Conservation (phyloP, 2,797 vertebrate species). For the Hyperoplus immaculatus region DNA sequence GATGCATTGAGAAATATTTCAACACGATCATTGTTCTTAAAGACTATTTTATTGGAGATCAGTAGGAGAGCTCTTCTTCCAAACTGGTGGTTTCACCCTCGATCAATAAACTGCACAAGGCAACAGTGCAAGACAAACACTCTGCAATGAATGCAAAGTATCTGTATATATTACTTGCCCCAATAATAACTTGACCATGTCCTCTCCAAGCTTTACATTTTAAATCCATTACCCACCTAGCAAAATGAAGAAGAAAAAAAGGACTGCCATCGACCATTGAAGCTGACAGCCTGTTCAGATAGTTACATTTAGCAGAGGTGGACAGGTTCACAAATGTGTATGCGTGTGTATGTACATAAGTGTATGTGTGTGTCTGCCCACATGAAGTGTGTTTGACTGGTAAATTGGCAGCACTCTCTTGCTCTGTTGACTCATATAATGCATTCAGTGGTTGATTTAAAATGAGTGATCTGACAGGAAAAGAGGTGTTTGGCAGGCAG, state of each 20-base stretch:
- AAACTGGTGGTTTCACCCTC: neutral
- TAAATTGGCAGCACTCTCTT: conserved; percentile 48
- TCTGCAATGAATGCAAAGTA: neutral
- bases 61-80: no score
- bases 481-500: conserved; percentile 36
- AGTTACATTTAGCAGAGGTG: conserved; percentile 62
- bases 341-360: conserved; percentile 2
- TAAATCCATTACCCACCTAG: conserved; percentile 65
- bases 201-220: conserved; percentile 46
- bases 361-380: neutral
- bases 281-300: conserved; percentile 57
- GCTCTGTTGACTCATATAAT: conserved; percentile 46
- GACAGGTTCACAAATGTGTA: conserved; percentile 41
- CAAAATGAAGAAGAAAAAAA: conserved; percentile 26
- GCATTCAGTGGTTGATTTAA: conserved; percentile 30
- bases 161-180: neutral
- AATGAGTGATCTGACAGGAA: conserved; percentile 47
- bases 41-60: neutral
- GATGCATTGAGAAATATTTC: conserved; percentile 10
- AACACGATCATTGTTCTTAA: neutral
- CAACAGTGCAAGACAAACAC: neutral
- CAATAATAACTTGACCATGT: conserved; percentile 40
- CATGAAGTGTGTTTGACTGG: conserved; percentile 25
- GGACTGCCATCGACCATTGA: conserved; percentile 50
- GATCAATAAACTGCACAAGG: conserved; percentile 16